Evolutionary conservation across 2,888 invertebrate species (phyloP).

Genomic region (Copidosoma aretas): DNA sequence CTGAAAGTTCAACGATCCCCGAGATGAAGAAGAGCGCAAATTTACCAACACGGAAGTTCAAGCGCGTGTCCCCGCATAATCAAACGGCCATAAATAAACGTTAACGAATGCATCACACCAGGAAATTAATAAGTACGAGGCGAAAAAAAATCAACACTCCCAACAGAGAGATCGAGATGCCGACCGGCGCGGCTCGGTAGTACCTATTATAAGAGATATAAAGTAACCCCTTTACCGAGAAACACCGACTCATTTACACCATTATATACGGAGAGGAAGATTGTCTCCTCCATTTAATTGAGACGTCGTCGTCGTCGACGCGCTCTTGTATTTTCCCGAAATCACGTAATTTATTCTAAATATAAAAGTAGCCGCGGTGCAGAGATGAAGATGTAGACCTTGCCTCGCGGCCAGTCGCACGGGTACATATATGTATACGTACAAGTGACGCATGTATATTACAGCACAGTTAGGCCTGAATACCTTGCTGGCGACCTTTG

Average conservation of each 20-base stretch:
- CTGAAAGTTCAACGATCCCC: not conserved
- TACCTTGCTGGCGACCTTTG: too few relatives aligned
- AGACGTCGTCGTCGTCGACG: slow-evolving; percentile 6
- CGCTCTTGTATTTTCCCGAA: not conserved
- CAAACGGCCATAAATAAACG: not conserved
- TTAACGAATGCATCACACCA: not conserved
- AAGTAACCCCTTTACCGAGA: slow-evolving; percentile 5
- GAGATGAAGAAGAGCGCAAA: not conserved
- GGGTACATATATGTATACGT: too few relatives aligned
- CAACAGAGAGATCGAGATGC: slow-evolving; percentile 1
- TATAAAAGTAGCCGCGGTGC: not conserved
- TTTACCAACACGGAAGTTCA: not conserved
- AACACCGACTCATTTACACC: slow-evolving; percentile 10
- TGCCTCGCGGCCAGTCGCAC: too few relatives aligned
- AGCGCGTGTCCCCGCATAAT: not conserved
- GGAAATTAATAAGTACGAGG: not conserved
- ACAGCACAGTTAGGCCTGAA: too few relatives aligned
- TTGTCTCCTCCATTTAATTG: slow-evolving; percentile 19
- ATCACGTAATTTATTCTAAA: slow-evolving; percentile 24
- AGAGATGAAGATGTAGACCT: not conserved
- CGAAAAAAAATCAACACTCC: not conserved
- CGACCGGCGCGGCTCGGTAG: too few relatives aligned
- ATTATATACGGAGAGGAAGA: not conserved
- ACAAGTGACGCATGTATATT: too few relatives aligned
- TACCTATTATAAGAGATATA: not conserved